These are phyloP conservation scores for Nipponacmea schrenckii DNA, from an alignment of 2,888 invertebrate genomes.

Conservation along the genomic window DNA sequence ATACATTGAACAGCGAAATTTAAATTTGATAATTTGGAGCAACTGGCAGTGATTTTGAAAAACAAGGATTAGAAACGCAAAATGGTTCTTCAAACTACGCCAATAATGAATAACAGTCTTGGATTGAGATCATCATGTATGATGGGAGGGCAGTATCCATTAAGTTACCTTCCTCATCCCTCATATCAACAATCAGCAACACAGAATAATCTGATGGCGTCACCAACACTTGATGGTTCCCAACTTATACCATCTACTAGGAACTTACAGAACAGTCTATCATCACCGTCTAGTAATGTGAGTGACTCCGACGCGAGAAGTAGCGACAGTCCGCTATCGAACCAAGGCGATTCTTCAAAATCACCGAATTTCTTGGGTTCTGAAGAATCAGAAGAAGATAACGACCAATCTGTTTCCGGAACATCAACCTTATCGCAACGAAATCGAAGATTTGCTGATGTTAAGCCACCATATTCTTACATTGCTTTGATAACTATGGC, in stretches of 20 bases:
- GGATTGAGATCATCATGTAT: slow-evolving; percentile 3
- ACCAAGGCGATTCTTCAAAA: slow-evolving; percentile 1
- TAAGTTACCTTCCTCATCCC: not conserved
- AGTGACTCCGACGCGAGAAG: slow-evolving; percentile 5
- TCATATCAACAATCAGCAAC: not conserved
- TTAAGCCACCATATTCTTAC: slow-evolving; percentile 99
- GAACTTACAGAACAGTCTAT: not conserved
- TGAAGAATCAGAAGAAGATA: slow-evolving; percentile 3
- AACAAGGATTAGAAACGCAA: not conserved
- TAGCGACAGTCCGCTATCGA: slow-evolving; percentile 1
- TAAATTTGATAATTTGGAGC: too few relatives aligned
- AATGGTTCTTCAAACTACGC: not conserved
- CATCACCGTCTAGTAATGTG: not conserved
- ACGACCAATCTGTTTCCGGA: slow-evolving; percentile 31
- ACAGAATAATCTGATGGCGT: not conserved
- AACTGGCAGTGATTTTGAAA: too few relatives aligned
- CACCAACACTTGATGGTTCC: not conserved
- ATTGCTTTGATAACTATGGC: slow-evolving; percentile 99
- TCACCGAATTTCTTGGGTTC: not conserved
- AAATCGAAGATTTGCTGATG: slow-evolving; percentile 74
- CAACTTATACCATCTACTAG: not conserved
- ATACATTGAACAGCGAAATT: too few relatives aligned
- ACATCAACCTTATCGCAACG: slow-evolving; percentile 62
- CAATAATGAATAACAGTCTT: not conserved
- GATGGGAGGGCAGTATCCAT: not conserved